These are phyloP conservation scores for Agrotis puta DNA, from an alignment of 2,888 invertebrate genomes.

Conservation along the genomic window DNA sequence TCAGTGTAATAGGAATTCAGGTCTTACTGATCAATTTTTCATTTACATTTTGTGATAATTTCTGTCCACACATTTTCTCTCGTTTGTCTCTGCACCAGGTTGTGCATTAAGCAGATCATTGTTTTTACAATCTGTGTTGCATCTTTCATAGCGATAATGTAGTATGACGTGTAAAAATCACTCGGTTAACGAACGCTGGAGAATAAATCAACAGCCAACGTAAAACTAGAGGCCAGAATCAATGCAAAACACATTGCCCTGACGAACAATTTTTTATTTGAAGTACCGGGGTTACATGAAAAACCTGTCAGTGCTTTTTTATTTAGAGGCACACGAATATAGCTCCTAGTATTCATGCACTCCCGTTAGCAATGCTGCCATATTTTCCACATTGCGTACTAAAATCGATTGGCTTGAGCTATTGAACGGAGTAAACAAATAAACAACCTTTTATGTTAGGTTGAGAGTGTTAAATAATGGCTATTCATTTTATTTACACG, in stretches of 20 bases:
- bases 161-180: constrained; percentile 10
- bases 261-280: constrained; percentile 24
- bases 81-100: neutral
- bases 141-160: neutral
- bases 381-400: constrained; percentile 28
- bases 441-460: constrained; percentile 45
- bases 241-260: constrained; percentile 5
- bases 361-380: constrained; percentile 16
- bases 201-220: constrained; percentile 11
- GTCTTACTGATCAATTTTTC: neutral
- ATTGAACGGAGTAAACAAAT: constrained; percentile 47
- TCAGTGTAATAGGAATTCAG: too few relatives aligned
- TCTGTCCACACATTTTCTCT: too few relatives aligned
- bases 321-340: constrained; percentile 13
- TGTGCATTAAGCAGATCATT: neutral
- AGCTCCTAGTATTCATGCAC: constrained; percentile 28
- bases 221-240: constrained; percentile 2
- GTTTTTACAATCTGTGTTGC: neutral
- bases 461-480: constrained; percentile 48
- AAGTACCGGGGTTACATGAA: constrained; percentile 15
- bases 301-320: constrained; percentile 20
- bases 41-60: neutral
- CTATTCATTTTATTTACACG: constrained; percentile 64
- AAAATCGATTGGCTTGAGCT: constrained; percentile 39
- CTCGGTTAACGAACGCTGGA: constrained; percentile 11